phyloP scores from a whole-genome alignment of 2,888 invertebrate species.

The Cryptops parisi region DNA sequence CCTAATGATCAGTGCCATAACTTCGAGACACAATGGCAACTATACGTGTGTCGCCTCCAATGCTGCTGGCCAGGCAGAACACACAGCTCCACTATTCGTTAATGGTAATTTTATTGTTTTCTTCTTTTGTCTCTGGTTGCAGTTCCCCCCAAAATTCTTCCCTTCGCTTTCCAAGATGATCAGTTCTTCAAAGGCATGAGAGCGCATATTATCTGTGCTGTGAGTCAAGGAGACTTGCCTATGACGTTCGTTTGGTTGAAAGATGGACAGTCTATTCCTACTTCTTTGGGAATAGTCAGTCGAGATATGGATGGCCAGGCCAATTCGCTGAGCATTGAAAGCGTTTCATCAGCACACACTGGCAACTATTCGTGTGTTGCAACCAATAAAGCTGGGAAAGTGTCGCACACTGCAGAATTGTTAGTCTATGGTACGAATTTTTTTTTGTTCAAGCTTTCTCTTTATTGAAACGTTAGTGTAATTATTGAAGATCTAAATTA shows the following conservation, averaged over 20 bases:
- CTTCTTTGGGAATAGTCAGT: neutral
- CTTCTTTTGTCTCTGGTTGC: neutral
- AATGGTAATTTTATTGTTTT: conserved; percentile 9
- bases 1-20: neutral
- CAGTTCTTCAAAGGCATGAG: too few species aligned
- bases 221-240: too few species aligned
- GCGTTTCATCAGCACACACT: conserved; percentile 3
- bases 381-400: neutral
- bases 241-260: conserved; percentile 4
- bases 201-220: too few species aligned
- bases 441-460: neutral
- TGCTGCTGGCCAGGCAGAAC: neutral
- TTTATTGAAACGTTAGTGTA: too few species aligned
- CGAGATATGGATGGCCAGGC: conserved; percentile 5
- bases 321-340: conserved; percentile 5
- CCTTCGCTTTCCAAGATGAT: too few species aligned
- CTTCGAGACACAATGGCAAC: conserved; percentile 7
- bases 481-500: too few species aligned
- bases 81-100: neutral
- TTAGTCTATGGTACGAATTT: neutral
- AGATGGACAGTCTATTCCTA: neutral
- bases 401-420: conserved; percentile 1
- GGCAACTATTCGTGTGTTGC: conserved; percentile 3
- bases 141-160: conserved; percentile 9
- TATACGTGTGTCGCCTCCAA: too few species aligned